Base-by-base conservation (phyloP, 2,113 vertebrate species). In the Cololabis saira region DNA sequence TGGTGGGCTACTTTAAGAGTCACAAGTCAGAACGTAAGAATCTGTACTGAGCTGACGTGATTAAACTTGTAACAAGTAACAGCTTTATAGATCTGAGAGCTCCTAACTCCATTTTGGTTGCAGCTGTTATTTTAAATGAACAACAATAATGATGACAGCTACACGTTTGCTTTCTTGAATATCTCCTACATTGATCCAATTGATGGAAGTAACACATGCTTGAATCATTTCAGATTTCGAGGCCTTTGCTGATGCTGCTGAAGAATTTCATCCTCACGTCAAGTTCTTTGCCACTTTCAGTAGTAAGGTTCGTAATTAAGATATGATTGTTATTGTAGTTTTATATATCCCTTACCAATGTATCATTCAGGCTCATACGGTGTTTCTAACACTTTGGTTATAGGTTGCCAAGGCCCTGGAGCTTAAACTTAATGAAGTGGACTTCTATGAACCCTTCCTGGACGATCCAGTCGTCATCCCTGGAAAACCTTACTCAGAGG, bases 1-100 rank as follows among this genome's bases (percentile, higher is more conserved):
- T 98, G 84, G 95, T 97, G 13, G 96, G 95, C 85, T 97, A 94
- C 92, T 97, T 98, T 94, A 97, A 97, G 90, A 95, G 74, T 72
- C 93, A 94, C 79, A 94, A 94, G 64, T 98, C 96, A 50, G 94
- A 95, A 86, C 92, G 96, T 98, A 92, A 80, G 95, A 81, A 74
- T 94, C 78, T 78, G 76, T 65, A 74, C 76, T 79, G 76, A 37
- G 70, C 71, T 81, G 52, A 66, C 70, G 67, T 78, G 81, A 89
- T 65, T n/a, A 27, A 62, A 81, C 47, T 49, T 79, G 61, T 68
- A 49, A 30, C 19, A 57, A 56, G 16, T 58, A 51, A 57, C 13
- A 27, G 22, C 47, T 37, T 41, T 22, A 15, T 44, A 44, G 17
- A 43, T 56, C 12, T 37, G 7, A 43, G 33, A 60, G 4, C 43